These are phyloP conservation scores for Aphyosemion australe DNA, from an alignment of 2,113 vertebrate species.

Conservation along the genomic window DNA sequence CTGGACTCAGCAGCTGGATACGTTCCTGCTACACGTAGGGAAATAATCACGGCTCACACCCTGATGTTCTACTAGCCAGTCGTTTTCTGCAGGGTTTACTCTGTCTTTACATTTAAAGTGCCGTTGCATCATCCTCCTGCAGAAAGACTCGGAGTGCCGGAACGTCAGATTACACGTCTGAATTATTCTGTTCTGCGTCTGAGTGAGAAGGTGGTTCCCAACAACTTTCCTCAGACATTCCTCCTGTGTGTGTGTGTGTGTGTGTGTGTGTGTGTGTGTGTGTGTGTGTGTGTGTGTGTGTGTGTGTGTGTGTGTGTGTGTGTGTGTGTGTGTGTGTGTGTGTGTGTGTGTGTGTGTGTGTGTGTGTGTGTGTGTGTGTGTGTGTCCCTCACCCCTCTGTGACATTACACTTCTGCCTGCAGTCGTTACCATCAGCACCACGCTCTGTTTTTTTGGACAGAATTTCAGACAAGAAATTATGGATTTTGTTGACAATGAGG, in stretches of 20 bases:
- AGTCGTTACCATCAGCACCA: constrained; percentile 5
- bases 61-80: no score
- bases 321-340: no score
- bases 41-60: no score
- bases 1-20: no score
- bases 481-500: constrained; percentile 34
- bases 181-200: constrained; percentile 35
- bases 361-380: background rate
- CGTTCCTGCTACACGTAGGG: no score
- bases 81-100: no score
- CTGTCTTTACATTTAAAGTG: no score
- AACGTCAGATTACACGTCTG: constrained; percentile 35
- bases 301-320: no score
- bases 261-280: no score
- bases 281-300: no score
- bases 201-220: constrained; percentile 41
- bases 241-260: constrained; percentile 19
- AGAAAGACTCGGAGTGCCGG: constrained; percentile 1
- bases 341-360: constrained; percentile 1
- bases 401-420: constrained; percentile 4
- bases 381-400: background rate
- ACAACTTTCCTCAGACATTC: constrained; percentile 43
- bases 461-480: constrained; percentile 35
- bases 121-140: background rate
- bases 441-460: constrained; percentile 30